Conservation (phyloP, 2,888 invertebrate species). For the Ophioninae sp. region DNA sequence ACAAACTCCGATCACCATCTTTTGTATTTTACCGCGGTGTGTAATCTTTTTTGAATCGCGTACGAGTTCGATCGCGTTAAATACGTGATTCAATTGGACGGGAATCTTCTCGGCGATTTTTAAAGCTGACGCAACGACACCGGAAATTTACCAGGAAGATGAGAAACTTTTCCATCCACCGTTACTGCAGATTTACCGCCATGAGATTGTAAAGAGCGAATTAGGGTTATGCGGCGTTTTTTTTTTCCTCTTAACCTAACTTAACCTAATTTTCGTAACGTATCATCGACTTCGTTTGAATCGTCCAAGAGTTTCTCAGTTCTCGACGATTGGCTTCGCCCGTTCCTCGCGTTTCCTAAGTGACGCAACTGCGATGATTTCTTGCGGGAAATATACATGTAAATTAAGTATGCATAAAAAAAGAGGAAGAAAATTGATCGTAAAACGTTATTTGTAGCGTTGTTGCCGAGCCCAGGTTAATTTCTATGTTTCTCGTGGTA, state of each 20-base stretch:
- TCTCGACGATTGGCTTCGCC: background rate
- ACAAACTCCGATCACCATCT: conserved; percentile 23
- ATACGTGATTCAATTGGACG: conserved; percentile 1
- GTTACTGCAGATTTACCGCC: no score
- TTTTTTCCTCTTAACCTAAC: no score
- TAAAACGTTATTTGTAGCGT: conserved; percentile 33
- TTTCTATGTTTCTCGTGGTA: conserved; percentile 32
- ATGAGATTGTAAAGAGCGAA: background rate
- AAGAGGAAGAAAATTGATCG: conserved; percentile 19
- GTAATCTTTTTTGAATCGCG: conserved; percentile 27
- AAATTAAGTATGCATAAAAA: background rate
- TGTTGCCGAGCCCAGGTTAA: conserved; percentile 17
- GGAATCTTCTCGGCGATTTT: conserved; percentile 8
- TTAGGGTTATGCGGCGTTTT: background rate
- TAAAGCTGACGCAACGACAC: conserved; percentile 25
- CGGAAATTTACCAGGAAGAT: background rate
- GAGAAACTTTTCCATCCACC: background rate
- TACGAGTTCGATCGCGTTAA: conserved; percentile 17
- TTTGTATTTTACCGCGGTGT: conserved; percentile 21
- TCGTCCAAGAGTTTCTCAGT: background rate
- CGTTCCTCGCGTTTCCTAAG: background rate
- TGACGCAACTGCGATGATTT: conserved; percentile 29
- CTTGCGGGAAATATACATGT: background rate
- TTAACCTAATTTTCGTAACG: background rate
- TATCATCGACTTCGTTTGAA: background rate